Base-by-base conservation (phyloP, 2,797 vertebrate genomes). In the Erethizon dorsatum region DNA sequence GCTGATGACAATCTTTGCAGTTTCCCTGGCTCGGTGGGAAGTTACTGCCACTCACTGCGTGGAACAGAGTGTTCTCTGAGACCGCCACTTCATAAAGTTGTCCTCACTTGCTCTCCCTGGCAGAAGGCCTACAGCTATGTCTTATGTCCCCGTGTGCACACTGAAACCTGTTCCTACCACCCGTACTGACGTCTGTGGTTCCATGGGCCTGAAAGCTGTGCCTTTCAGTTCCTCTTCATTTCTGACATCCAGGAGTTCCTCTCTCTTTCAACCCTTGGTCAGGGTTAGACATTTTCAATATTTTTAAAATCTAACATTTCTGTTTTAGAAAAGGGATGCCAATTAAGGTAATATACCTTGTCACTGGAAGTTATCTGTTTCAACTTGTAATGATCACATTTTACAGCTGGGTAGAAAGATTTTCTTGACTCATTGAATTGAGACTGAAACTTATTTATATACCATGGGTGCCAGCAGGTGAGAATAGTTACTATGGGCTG, bases 391-490 rank as follows among this genome's bases (percentile, higher is more conserved):
- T 83, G 87, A 47, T 33, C 84, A 61, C 65, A 89, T 79, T 71
- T 94, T 85, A 89, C 26, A 78, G 54, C 22, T 69, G 10, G 28
- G 57, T 83, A 6, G 52, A 80, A 18, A 69, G 33, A n/a, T 67
- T 57, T 65, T 89, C 18, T 95, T 67, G 24, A 88, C 33, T 92
- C 41, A 77, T 7, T 83, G 63, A 89, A 96, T 2, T 71, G 88
- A 90, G 6, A 82, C 89, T 89, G 83, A 28, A n/a, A 59, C 79
- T 92, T 95, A 75, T 90, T 83, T 84, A 67, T 52, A 11, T 65
- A 84, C 26, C 17, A 90, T 33, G 56, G 47, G 28, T 80, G 47
- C 24, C 54, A 52, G 59, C 82, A 73, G 33, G 65, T 95, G 71
- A 91, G 95, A 93, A 89, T 78, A 63, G 28, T 88, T 83, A 90